A percentile compares a stretch with the other conserved stretches of the same genome.
Evolutionary conservation across 23 tunicate genomes (phyloP).

Genomic region (Ascidia mentula): DNA sequence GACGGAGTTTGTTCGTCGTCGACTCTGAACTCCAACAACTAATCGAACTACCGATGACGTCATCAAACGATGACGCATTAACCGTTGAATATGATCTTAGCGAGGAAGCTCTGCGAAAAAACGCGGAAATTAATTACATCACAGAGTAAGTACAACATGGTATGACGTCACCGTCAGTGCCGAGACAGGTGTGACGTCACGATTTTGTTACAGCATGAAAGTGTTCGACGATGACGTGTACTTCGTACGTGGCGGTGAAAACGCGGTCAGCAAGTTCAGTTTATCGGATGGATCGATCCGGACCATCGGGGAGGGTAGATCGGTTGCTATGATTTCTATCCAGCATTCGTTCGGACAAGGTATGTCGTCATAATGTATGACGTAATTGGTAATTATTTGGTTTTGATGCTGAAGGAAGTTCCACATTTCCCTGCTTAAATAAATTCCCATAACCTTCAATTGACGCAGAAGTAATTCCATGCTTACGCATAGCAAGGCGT

Average conservation of each 20-base stretch:
- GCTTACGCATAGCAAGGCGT: too few species aligned
- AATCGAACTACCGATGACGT: not conserved
- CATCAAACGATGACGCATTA: not conserved
- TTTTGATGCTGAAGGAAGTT: too few species aligned
- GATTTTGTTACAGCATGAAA: not conserved
- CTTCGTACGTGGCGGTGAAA: not conserved
- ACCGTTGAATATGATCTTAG: not conserved
- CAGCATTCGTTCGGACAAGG: too few species aligned
- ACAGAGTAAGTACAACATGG: not conserved
- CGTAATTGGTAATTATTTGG: too few species aligned
- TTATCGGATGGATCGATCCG: not conserved
- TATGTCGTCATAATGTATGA: too few species aligned
- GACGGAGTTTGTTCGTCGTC: not conserved
- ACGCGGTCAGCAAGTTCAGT: not conserved
- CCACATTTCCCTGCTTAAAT: too few species aligned
- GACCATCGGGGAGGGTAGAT: not conserved
- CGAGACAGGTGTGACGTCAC: not conserved
- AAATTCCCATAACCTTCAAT: too few species aligned
- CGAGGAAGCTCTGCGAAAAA: not conserved
- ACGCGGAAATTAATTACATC: not conserved
- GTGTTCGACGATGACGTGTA: not conserved
- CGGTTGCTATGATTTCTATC: too few species aligned
- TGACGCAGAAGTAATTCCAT: too few species aligned
- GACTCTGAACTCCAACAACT: slow-evolving; percentile 1
- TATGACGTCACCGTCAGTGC: too few species aligned